Conservation (phyloP, 2,888 invertebrate genomes). For the Maniola hyperantus region DNA sequence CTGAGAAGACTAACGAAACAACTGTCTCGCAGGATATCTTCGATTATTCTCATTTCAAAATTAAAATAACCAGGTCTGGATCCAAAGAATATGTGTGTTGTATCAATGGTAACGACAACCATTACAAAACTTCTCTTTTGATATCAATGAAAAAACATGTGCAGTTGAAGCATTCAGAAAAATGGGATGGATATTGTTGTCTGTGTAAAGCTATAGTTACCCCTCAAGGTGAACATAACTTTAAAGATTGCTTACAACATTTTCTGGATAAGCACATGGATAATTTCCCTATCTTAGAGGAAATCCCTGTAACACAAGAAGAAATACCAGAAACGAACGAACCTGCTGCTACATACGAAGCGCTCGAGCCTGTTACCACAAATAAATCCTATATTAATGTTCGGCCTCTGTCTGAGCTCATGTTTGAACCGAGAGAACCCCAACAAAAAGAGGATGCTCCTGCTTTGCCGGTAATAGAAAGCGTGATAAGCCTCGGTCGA, state of each 20-base stretch:
- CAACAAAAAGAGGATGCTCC: slow-evolving; percentile 35
- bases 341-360: slow-evolving; percentile 24
- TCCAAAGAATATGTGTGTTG: slow-evolving; percentile 71
- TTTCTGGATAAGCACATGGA: slow-evolving; percentile 70
- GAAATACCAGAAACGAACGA: slow-evolving; percentile 26
- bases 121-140: slow-evolving; percentile 66
- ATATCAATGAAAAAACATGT: slow-evolving; percentile 76
- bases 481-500: slow-evolving; percentile 77
- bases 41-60: slow-evolving; percentile 65
- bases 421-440: slow-evolving; percentile 45
- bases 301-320: slow-evolving; percentile 34
- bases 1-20: slow-evolving; percentile 8
- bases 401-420: slow-evolving; percentile 68
- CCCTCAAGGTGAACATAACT: slow-evolving; percentile 60
- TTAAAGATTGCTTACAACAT: slow-evolving; percentile 71
- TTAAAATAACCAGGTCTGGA: slow-evolving; percentile 54
- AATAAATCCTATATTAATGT: slow-evolving; percentile 58
- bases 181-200: slow-evolving; percentile 82
- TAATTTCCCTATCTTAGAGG: slow-evolving; percentile 62
- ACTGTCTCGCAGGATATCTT: slow-evolving; percentile 41
- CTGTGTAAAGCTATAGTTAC: slow-evolving; percentile 75
- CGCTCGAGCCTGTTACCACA: slow-evolving; percentile 21
- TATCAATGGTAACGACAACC: slow-evolving; percentile 61
- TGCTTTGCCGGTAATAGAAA: slow-evolving; percentile 73
- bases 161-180: slow-evolving; percentile 65